phyloP scores from a whole-genome alignment of 2,113 vertebrate species.

The Isurus oxyrinchus region DNA sequence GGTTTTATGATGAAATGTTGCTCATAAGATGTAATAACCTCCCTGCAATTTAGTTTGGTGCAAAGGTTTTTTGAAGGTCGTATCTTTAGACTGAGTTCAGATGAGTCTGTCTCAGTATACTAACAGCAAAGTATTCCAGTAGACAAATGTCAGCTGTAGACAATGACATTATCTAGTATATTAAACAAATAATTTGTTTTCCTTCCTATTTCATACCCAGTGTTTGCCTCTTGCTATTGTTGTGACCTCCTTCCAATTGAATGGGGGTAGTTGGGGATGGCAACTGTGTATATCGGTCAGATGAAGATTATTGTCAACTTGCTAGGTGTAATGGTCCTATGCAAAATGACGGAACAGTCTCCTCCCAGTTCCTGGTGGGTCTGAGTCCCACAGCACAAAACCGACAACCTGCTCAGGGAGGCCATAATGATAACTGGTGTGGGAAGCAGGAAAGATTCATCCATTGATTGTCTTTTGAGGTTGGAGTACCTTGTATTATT shows the following conservation, averaged over 20 bases:
- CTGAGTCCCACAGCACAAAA: neutral
- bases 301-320: neutral
- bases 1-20: constrained; percentile 24
- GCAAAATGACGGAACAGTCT: neutral
- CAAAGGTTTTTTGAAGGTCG: too few relatives aligned
- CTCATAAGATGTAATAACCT: neutral
- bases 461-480: neutral
- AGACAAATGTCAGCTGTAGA: neutral
- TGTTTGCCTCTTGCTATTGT: neutral
- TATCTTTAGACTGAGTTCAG: neutral
- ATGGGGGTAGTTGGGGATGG: neutral
- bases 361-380: neutral
- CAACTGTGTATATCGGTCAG: neutral
- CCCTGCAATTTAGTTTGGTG: neutral
- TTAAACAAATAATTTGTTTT: neutral
- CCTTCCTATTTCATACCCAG: neutral
- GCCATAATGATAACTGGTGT: neutral
- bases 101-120: neutral
- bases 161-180: neutral
- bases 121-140: neutral
- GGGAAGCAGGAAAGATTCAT: neutral
- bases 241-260: neutral
- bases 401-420: neutral
- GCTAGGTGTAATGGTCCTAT: neutral
- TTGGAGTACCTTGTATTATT: neutral